Conservation (phyloP, 2,113 vertebrate genomes). For the Sphaerodactylus townsendi region DNA sequence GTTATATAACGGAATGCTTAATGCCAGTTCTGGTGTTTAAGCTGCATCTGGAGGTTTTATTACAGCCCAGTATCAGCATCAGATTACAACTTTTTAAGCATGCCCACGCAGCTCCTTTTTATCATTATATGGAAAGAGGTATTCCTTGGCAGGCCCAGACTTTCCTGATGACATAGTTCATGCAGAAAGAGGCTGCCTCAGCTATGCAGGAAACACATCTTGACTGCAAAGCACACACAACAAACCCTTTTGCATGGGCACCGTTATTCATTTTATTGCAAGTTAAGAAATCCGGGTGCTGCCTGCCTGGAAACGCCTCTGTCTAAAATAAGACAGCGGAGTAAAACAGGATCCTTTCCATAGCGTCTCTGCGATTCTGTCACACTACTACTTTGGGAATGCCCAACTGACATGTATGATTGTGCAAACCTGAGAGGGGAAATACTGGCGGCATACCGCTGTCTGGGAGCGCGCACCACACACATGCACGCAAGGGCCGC, state of each 20-base stretch:
- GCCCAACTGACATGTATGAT: neutral
- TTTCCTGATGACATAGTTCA: constrained; percentile 30
- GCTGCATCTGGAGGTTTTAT: constrained; percentile 31
- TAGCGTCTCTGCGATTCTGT: neutral
- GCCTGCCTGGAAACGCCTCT: neutral
- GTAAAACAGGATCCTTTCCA: neutral
- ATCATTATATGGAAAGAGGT: neutral
- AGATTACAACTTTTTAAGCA: constrained; percentile 45
- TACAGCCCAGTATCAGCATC: constrained; percentile 34
- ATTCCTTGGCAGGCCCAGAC: constrained; percentile 31
- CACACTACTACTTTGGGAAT: neutral
- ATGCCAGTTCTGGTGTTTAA: constrained; percentile 40
- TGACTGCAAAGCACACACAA: constrained; percentile 35
- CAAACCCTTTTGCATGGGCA: constrained; percentile 23
- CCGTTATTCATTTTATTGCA: neutral
- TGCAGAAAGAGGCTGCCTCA: constrained; percentile 28
- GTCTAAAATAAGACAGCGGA: neutral
- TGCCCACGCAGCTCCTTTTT: neutral
- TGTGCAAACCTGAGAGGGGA: neutral
- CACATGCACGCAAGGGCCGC: no score
- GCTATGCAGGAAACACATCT: constrained; percentile 46
- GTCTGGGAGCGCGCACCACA: neutral
- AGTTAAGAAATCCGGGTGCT: constrained; percentile 17
- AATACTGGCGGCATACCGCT: neutral
- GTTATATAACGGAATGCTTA: constrained; percentile 70